Base-by-base conservation (phyloP, 2,888 invertebrate species). In the Exocentrus adspersus region DNA sequence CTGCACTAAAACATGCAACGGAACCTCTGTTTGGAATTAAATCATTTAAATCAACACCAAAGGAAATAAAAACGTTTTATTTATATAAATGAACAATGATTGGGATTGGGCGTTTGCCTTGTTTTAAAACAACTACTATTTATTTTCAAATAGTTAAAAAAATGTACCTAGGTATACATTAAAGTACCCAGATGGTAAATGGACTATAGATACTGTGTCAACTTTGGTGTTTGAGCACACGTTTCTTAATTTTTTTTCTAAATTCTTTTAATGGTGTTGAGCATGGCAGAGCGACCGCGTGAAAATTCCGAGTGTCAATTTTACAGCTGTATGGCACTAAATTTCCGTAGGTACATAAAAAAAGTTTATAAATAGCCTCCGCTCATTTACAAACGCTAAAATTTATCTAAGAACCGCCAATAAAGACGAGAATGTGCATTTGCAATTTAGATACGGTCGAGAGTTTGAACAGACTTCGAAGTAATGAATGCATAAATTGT, bases 361-460 rank as follows among this genome's bases (percentile, higher is more conserved):
- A 16, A 48, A 9, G n/a, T 10, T 14, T 17, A 48, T 24, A 48
- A 48, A 48, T 21, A 48, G 24, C 48, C 28, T 48, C 28, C 28
- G 19, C 48, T 48, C 17, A 48, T 48, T 48, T 48, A 48, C 28
- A 16, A 48, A 16, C 48, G 28, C 24, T 48, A 48, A 48, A 24
- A 48, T 30, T 53, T 53, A 53, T 53, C 53, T 53, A 42, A 53
- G 53, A 53, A 24, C 42, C 54, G 43, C 41, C 43, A 43, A 54
- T 54, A 54, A 54, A 54, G 54, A 45, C 54, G 24, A 43, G 54
- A 54, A 54, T 54, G 43, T 28, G 54, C 17, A 54, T 54, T 54
- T 30, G 42, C 54, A 54, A 54, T 54, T 54, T 54, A 54, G 54
- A 54, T 54, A 54, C 21, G 17, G 54, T 16, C n/a, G 43, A 17